phyloP scores from a whole-genome alignment of 2,113 vertebrate genomes.

The Malurus elegans region DNA sequence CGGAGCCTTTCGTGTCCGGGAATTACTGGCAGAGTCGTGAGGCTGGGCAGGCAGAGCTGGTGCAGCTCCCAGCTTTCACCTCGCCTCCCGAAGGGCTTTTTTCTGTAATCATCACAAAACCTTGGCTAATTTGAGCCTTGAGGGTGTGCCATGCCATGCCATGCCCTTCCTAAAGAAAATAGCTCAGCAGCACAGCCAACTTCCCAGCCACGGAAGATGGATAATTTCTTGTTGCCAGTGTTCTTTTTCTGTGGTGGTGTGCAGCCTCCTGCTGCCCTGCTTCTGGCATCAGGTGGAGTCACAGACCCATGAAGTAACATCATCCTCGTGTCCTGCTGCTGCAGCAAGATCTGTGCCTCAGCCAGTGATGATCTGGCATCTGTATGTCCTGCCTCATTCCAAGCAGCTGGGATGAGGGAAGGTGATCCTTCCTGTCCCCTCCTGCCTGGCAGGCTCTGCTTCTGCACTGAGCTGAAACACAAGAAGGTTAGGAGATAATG shows the following conservation, averaged over 20 bases:
- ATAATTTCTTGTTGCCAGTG: background rate
- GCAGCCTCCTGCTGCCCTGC: background rate
- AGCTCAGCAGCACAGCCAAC: background rate
- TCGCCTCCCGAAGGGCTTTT: background rate
- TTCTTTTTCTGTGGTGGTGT: background rate
- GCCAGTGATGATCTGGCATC: background rate
- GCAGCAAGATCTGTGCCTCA: background rate
- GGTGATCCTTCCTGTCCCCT: background rate
- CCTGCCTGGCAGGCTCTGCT: background rate
- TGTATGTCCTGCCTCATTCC: background rate
- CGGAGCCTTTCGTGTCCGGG: fast-evolving
- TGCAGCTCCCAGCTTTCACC: background rate
- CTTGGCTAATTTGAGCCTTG: background rate
- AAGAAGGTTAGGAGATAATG: background rate
- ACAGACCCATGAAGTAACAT: background rate
- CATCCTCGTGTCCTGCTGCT: background rate
- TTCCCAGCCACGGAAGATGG: background rate
- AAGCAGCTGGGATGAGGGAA: background rate
- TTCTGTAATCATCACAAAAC: background rate
- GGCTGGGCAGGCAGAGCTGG: background rate
- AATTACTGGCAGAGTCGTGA: background rate
- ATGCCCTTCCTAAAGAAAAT: background rate
- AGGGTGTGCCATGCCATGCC: background rate
- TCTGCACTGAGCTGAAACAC: background rate
- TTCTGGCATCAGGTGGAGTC: conserved; percentile 6